Base-by-base conservation (phyloP, 2,797 vertebrate species). In the Mormyrops attenuatus region DNA sequence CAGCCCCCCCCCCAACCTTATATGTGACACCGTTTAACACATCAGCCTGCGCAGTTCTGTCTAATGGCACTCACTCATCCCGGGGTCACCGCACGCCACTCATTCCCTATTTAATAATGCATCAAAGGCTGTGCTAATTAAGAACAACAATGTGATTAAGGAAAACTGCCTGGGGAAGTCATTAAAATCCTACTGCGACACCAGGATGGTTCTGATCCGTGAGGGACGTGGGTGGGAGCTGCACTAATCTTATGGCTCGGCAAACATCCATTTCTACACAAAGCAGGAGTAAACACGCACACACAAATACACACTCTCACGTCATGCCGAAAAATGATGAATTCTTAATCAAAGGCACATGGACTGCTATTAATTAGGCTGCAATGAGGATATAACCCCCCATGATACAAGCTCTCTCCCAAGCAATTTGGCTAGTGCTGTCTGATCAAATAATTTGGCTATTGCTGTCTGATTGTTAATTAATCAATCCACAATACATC, bases 311-410 rank as follows among this genome's bases (percentile, higher is more conserved):
- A 77, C 34, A 41, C 34, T 41, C 15, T 17, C 69, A 77, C 13
- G 22, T 53, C 50, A 57, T 30, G 30, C 13, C 2, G 52, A 49
- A 73, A 52, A 69, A 55, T 89, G 87, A 50, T 87, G 88, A 91
- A 91, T 91, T 90, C 86, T 91, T 91, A 91, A 91, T 91, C 89
- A 90, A 91, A 91, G 73, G 77, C 86, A 52, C 69, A 9, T 49
- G 57, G 88, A 34, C 44, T 50, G 47, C 13, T 41, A 50, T 86
- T 91, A 90, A 91, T 91, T 88, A 90, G 13, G 77, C 38, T 73
- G 60, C 53, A 0, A 22, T 30, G 87, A 87, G 13, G 7, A n/a
- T n/a, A 84, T 82, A 17, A 30, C 9, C 11, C 49, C 86, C 85
- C 60, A n/a, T 66, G 73, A 52, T 26, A 63, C 22, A 13, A 41